A percentile compares a stretch with the other conserved stretches of the same genome.
These are phyloP conservation scores for Liparis tanakae DNA, from an alignment of 2,797 vertebrate species.

Conservation along the genomic window DNA sequence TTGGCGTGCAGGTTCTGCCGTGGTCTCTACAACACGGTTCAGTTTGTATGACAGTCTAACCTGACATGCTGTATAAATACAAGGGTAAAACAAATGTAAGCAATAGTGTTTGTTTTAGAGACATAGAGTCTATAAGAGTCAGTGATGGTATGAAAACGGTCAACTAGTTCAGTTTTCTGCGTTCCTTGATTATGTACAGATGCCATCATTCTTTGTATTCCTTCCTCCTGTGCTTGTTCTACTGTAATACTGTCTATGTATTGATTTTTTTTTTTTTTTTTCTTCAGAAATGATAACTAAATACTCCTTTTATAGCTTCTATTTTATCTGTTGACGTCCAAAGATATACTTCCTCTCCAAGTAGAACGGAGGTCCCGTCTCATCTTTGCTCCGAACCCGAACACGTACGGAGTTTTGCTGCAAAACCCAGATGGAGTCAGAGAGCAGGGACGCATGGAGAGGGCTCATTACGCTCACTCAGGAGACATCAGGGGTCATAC, in stretches of 20 bases:
- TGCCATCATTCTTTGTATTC: not conserved
- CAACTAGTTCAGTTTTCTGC: conserved; percentile 4
- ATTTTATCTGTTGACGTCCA: not conserved
- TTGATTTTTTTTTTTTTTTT: too few relatives aligned
- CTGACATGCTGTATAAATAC: not conserved
- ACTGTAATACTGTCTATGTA: not conserved
- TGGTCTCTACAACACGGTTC: not conserved
- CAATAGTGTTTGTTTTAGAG: not conserved
- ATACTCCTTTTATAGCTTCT: too few relatives aligned
- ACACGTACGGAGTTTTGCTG: not conserved
- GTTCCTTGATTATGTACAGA: not conserved
- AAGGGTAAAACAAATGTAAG: conserved; percentile 3
- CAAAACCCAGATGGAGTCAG: conserved; percentile 8
- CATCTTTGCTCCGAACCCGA: not conserved
- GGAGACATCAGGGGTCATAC: conserved; percentile 9
- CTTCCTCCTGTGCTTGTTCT: not conserved
- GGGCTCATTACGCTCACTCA: conserved; percentile 37
- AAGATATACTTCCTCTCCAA: not conserved
- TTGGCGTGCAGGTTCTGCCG: not conserved
- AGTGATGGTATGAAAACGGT: not conserved
- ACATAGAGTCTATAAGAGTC: not conserved
- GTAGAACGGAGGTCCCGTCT: not conserved
- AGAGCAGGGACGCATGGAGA: not conserved
- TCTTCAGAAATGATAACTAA: not conserved
- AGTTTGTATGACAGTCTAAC: not conserved